These are phyloP conservation scores for Penaeus indicus DNA, from an alignment of 1,140 invertebrate species.

Conservation along the genomic window DNA sequence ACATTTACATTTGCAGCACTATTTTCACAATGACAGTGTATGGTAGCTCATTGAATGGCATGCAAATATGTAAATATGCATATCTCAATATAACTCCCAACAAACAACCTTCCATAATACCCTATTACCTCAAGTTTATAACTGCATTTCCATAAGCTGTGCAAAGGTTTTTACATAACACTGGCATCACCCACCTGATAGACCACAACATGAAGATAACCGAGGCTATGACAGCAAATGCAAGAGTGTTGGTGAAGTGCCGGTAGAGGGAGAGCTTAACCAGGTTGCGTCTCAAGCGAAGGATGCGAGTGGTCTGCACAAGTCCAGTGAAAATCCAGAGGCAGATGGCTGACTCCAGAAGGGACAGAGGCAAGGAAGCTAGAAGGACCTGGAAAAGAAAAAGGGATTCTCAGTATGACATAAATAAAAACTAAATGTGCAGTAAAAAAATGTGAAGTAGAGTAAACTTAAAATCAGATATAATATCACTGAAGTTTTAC, in stretches of 20 bases:
- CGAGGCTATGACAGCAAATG: slow-evolving; percentile 89
- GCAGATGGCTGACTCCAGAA: slow-evolving; percentile 77
- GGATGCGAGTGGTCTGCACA: slow-evolving; percentile 88
- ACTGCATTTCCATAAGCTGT: too few relatives aligned
- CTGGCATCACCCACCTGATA: slow-evolving; percentile 76
- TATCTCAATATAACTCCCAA: too few relatives aligned
- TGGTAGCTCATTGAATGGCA: too few relatives aligned
- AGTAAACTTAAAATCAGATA: too few relatives aligned
- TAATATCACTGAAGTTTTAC: too few relatives aligned
- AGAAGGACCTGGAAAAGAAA: slow-evolving; percentile 45
- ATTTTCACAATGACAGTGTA: too few relatives aligned
- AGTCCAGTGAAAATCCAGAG: slow-evolving; percentile 90
- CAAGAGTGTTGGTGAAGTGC: slow-evolving; percentile 93
- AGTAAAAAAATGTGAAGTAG: too few relatives aligned
- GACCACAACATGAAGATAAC: slow-evolving; percentile 94
- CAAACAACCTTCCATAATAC: too few relatives aligned
- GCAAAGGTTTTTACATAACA: background rate
- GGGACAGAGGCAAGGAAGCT: slow-evolving; percentile 75
- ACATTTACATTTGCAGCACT: too few relatives aligned
- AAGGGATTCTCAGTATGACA: background rate
- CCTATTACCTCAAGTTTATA: too few relatives aligned
- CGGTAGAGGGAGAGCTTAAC: slow-evolving; percentile 91
- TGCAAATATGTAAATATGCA: too few relatives aligned
- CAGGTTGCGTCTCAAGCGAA: slow-evolving; percentile 85
- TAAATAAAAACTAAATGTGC: background rate